Conservation (phyloP, 2,797 vertebrate genomes). For the Antrozous pallidus region DNA sequence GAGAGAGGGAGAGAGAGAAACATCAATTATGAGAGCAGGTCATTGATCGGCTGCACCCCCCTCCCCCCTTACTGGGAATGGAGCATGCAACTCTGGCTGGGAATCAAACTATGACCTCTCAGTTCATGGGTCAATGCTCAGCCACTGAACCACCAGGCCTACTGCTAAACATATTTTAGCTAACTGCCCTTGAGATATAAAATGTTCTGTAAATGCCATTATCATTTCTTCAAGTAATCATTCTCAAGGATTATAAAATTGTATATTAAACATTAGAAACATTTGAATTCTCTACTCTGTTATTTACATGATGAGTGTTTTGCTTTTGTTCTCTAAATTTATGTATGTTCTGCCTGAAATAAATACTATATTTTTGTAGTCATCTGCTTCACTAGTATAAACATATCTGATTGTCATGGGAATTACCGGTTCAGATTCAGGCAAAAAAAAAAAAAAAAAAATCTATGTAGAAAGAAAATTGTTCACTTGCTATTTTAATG, state of each 20-base stretch:
- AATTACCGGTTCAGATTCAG: not conserved
- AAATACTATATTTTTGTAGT: slow-evolving; percentile 54
- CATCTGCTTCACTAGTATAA: not conserved
- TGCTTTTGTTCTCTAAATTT: not conserved
- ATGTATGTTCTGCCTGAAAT: slow-evolving; percentile 15
- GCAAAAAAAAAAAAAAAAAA: not conserved
- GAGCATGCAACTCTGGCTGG: not conserved
- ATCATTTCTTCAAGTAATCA: not conserved
- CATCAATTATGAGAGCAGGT: not conserved
- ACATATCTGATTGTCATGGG: not conserved
- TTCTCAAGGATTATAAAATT: slow-evolving; percentile 11
- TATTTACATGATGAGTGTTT: not conserved
- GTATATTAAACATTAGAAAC: slow-evolving; percentile 31
- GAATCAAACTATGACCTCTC: not conserved
- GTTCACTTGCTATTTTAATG: slow-evolving; percentile 15
- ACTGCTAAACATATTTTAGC: not conserved
- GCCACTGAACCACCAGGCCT: not conserved
- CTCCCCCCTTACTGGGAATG: not conserved
- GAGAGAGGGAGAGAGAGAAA: not conserved
- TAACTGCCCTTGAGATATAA: not conserved
- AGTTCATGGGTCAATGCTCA: not conserved
- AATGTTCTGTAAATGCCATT: slow-evolving; percentile 32
- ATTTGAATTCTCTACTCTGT: slow-evolving; percentile 41
- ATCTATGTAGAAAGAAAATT: slow-evolving; percentile 14
- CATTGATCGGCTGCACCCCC: not conserved